Conservation (phyloP, 2,888 invertebrate species). For the Agonopterix heracliana region DNA sequence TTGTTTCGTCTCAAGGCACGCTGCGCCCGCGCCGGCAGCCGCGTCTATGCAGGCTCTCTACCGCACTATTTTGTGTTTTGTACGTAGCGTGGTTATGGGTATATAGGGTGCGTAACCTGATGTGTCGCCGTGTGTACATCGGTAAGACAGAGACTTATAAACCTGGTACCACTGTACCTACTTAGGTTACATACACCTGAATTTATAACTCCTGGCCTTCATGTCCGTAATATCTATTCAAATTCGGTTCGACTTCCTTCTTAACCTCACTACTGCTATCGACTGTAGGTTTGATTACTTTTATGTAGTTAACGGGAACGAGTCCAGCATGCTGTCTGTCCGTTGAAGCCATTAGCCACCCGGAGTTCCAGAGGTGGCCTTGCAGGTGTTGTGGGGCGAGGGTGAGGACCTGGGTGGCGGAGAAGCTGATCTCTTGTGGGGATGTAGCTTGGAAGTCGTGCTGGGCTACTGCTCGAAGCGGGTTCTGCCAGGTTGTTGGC, state of each 20-base stretch:
- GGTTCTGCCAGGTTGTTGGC: slow-evolving; percentile 82
- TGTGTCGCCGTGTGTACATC: too few species aligned
- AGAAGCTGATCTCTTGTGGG: slow-evolving; percentile 86
- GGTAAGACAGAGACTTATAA: too few species aligned
- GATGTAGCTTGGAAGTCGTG: slow-evolving; percentile 85
- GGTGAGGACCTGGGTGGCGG: slow-evolving; percentile 83
- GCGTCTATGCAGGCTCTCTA: too few species aligned
- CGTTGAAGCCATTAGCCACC: slow-evolving; percentile 80
- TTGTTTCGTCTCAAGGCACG: too few species aligned
- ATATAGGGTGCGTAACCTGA: too few species aligned
- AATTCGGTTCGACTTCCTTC: slow-evolving; percentile 12
- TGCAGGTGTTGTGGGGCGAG: slow-evolving; percentile 92
- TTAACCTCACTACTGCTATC: neutral
- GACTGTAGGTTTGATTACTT: slow-evolving; percentile 41
- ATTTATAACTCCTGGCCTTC: slow-evolving; percentile 29
- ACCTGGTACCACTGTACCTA: too few species aligned
- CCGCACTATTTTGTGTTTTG: too few species aligned
- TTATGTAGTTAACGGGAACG: slow-evolving; percentile 79
- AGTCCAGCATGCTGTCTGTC: slow-evolving; percentile 78
- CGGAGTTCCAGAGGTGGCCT: slow-evolving; percentile 79
- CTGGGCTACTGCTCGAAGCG: slow-evolving; percentile 80
- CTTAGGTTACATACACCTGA: neutral
- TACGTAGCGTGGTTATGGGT: too few species aligned
- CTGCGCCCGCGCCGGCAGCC: too few species aligned
- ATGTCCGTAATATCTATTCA: slow-evolving; percentile 30